Conservation (phyloP, 2,888 invertebrate species). For the Malthinus flaveolus region DNA sequence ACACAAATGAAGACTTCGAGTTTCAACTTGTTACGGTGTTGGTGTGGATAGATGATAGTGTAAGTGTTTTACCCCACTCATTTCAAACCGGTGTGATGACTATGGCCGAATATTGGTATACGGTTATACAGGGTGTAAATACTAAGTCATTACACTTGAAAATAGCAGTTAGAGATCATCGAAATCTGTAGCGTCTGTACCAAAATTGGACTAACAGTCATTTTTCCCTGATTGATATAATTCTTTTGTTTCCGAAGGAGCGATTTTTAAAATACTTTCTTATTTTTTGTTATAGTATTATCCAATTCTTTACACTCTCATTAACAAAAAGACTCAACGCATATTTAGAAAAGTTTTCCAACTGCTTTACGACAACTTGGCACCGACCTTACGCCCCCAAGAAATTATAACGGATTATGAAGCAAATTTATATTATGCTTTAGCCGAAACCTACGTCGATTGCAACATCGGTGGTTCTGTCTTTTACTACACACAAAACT, state of each 20-base stretch:
- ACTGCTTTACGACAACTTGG: constrained; percentile 43
- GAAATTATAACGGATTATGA: constrained; percentile 53
- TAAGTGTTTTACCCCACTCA: constrained; percentile 42
- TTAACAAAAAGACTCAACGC: constrained; percentile 45
- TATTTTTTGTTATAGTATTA: constrained; percentile 44
- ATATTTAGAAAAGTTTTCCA: constrained; percentile 47
- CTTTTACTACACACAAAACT: constrained; percentile 50
- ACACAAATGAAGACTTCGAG: constrained; percentile 43
- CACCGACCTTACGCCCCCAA: constrained; percentile 44
- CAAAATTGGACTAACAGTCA: too few species aligned
- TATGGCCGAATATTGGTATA: too few species aligned
- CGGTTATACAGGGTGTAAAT: too few species aligned
- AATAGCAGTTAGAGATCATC: too few species aligned
- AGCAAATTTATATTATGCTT: constrained; percentile 48
- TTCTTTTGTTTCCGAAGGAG: too few species aligned
- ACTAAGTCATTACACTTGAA: too few species aligned
- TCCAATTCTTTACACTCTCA: constrained; percentile 47
- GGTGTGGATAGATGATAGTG: constrained; percentile 48
- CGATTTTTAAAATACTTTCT: too few species aligned
- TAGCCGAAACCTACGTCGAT: constrained; percentile 47
- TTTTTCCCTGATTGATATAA: too few species aligned
- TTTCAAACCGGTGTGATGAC: too few species aligned
- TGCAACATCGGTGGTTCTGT: constrained; percentile 50
- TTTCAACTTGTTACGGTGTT: constrained; percentile 49
- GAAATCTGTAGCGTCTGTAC: too few species aligned